Base-by-base conservation (phyloP, 1,140 invertebrate genomes). In the Neotoxoptera formosana region DNA sequence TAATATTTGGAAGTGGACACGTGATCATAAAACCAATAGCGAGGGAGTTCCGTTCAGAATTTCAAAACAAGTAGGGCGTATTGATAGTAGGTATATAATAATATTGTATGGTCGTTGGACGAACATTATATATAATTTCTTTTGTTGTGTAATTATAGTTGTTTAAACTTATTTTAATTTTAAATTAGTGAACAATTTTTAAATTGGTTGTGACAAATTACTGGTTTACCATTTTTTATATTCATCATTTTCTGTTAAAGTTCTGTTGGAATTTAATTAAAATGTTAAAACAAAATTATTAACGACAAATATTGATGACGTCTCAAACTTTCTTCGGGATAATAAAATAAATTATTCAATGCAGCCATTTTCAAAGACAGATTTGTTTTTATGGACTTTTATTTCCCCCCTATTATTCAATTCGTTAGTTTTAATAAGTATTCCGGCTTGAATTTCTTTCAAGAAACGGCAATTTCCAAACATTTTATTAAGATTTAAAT, bases 291-390 rank as follows among this genome's bases (percentile, higher is more conserved):
- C 23, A 84, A 84, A 84, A 76, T n/a, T n/a, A 76, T 76, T 30
- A 76, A 84, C 3, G 36, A 84, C 21, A 84, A 84, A 84, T 84
- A 84, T 84, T 84, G 83, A 84, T 84, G 36, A 84, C 41, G 36
- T 25, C 45, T 84, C 83, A 25, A 41, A 84, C 83, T 84, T 84
- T 84, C 36, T 84, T 45, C 9, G 41, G 8, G 21, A 41, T 84
- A 84, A 84, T 84, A 84, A 84, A 84, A 84, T 84, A 41, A 84
- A 84, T 84, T 84, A 84, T 41, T 84, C 83, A 84, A 41, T 84
- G 23, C 36, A 45, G 23, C 41, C 41, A 34, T 76, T 17, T 83
- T 83, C 17, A 41, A 83, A 84, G 83, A 84, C 83, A 41, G 83
- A 84, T 84, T 84, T 41, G 83, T 83, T 83, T 83, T 83, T 36